Evolutionary conservation across 2,888 invertebrate genomes (phyloP), one percentile per base, ranked within the genome.

Genomic region (Drosophila kuntzei): DNA sequence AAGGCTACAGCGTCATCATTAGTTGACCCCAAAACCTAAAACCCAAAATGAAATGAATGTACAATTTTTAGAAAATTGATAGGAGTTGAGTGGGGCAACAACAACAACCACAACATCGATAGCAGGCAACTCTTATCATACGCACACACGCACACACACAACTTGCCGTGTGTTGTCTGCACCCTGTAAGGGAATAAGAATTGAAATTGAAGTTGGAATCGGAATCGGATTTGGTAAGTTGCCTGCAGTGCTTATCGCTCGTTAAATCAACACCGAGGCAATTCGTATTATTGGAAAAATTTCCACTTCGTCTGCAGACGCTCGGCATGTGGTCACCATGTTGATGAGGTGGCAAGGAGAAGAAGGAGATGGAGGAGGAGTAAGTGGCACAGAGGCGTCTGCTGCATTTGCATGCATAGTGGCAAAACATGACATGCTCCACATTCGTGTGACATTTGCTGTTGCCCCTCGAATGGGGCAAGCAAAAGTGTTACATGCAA

Each of bases 21-120:
- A 74, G 81, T 37, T 83, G 83, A 86, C 83, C 83, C 49, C 76
- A 80, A 86, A 83, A 85, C 80, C 85, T 67, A 64, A 80, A 85
- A 80, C 25, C 55, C 39, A 43, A 69, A 61, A 58, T 46, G 36
- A 60, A 71, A 59, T 61, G 60, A 71, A 49, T 32, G 34, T 34
- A 22, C 22, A 36, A 57, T 62, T 76, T 66, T 53, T 71, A 66
- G 64, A 59, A 79, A 65, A 73, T 65, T 55, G 43, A 55, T 55
- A 34, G 34, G 22, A 34, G 16, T 22, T 25, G 51, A 51, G 50
- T 37, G 27, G n/a, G 25, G 22, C 50, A 49, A 22, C 20, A 29
- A 7, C 16, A 11, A 32, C 32, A 27, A 27, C 29, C 34, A 34
- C 53, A 27, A 25, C 27, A 34, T 50, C 18, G 27, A 27, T 27